Evolutionary conservation across 2,888 invertebrate genomes (phyloP), one percentile per base, ranked within the genome.

Genomic region (Physocephala rufipes): DNA sequence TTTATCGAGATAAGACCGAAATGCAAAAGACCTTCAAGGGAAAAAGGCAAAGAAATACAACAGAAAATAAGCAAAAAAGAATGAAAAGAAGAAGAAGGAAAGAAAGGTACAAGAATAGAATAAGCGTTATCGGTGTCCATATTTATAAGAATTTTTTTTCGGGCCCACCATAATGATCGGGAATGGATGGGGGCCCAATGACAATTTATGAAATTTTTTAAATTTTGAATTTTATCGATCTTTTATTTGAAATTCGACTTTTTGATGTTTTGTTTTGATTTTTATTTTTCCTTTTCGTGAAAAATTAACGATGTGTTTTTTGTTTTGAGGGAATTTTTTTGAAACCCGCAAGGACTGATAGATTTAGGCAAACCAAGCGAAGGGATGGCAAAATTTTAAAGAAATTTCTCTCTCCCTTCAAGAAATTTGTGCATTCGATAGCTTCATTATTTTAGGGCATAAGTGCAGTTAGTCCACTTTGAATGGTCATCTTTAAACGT

Each of bases 341-440:
- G 75, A 76, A 75, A 76, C 78, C 77, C 74, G 77, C 76, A 79
- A 77, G 80, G 77, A 80, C 80, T 80, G 80, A 80, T 80, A 80
- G 79, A 74, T 78, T 79, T 79, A 78, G 78, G 74, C 72, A 73
- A 66, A n/a, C n/a, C n/a, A n/a, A n/a, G n/a, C 19, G 55, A 9
- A n/a, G 53, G 28, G 24, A 58, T 24, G 58, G 26, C 15, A n/a
- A 28, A 58, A 16, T 24, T 26, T 24, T 28, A 13, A 1, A 58
- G 24, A 58, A 26, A 24, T 24, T 36, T n/a, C n/a, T n/a, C 24
- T 21, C 15, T 3, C 58, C 12, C 53, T 19, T 16, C 43, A 24
- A 43, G 36, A 43, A 62, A 21, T 53, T 58, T 58, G 58, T 58
- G 58, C 58, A 28, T 58, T 58, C 26, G 21, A 55, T 24, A 19